Conservation (phyloP, 2,888 invertebrate genomes). For the Rutpela maculata region DNA sequence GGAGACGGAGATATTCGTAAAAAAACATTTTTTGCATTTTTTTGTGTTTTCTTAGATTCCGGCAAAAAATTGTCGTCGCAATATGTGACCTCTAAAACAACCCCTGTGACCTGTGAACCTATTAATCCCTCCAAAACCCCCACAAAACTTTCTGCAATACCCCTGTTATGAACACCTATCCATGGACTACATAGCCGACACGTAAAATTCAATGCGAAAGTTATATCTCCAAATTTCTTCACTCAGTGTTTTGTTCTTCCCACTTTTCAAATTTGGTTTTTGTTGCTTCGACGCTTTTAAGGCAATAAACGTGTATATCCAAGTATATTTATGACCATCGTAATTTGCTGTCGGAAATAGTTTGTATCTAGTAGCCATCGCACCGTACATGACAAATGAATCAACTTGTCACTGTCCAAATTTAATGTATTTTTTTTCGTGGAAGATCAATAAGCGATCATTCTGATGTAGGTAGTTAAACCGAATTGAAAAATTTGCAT, state of each 20-base stretch:
- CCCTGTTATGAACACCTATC: no score
- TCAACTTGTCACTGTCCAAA: slow-evolving; percentile 39
- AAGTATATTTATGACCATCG: slow-evolving; percentile 11
- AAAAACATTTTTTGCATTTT: no score
- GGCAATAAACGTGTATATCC: neutral
- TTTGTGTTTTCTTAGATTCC: no score
- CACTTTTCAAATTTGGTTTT: neutral
- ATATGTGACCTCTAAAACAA: no score
- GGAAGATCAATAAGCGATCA: slow-evolving; percentile 30
- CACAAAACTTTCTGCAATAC: no score
- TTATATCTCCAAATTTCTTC: neutral
- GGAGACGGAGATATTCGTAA: no score
- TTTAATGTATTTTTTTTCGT: slow-evolving; percentile 34
- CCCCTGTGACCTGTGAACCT: no score
- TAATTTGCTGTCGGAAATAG: slow-evolving; percentile 37
- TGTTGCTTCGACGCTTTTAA: neutral
- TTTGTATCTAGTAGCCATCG: slow-evolving; percentile 33
- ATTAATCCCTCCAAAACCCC: no score
- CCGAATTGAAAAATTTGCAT: slow-evolving; percentile 29
- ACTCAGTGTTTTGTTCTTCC: neutral
- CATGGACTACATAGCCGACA: no score
- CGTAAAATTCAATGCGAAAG: no score
- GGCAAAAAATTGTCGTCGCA: no score
- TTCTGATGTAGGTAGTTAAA: slow-evolving; percentile 35
- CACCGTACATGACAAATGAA: slow-evolving; percentile 36